Evolutionary conservation across 2,888 invertebrate genomes (phyloP), one percentile per base, ranked within the genome.

Genomic region (Caenorhabditis angaria): DNA sequence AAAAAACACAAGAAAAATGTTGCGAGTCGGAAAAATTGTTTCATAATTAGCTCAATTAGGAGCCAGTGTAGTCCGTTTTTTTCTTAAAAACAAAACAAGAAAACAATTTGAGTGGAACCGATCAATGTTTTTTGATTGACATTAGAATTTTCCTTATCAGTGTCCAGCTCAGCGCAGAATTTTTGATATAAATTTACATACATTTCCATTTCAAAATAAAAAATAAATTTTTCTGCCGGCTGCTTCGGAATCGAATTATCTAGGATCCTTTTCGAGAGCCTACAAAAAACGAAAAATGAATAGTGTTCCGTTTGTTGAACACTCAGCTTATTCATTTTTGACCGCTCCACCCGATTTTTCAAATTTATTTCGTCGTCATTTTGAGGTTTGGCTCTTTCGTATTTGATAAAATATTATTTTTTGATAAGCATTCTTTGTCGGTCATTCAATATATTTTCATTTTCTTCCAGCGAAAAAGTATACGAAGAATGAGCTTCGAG

Each of bases 281-380:
- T 22, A 8, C n/a, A 51, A 22, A 24, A 51, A 51, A 22, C 51
- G 25, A 25, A 51, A 51, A 25, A 24, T 51, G 51, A 51, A 24
- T 51, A 51, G 51, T 25, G 51, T 22, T 22, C 51, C 24, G 5
- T 51, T 51, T 22, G 6, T 51, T n/a, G 51, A 51, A 27, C 25
- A 54, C 25, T 25, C 54, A 12, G 54, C 54, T 27, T 27, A 54
- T 24, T 54, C 54, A 18, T 54, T 54, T 27, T 8, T 54, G 25
- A 54, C 4, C 2, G 18, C 54, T 12, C 54, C 54, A 10, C 54
- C 28, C 6, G 54, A 27, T 27, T 54, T 54, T 54, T 54, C 54
- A 2, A 24, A 27, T 24, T 25, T 54, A 3, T 50, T n/a, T 41
- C 14, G 41, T 5, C 41, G 41, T 41, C 41, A 41, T 41, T 41